phyloP scores from a whole-genome alignment of 2,888 invertebrate species.

The Mimas tiliae region DNA sequence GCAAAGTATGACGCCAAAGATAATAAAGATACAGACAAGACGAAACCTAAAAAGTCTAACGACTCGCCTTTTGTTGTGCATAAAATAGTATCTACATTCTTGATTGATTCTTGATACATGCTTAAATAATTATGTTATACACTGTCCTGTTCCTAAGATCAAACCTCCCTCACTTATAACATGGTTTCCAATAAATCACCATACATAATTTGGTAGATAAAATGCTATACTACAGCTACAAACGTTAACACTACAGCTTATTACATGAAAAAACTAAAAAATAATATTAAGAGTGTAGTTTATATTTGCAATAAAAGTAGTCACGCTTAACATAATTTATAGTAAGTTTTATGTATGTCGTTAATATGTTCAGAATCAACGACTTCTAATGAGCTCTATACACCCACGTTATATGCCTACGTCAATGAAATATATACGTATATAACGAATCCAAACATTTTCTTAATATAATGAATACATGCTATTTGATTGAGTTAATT shows the following conservation, averaged over 20 bases:
- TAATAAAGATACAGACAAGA: slow-evolving; percentile 26
- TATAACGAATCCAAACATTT: background rate
- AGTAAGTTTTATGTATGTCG: slow-evolving; percentile 15
- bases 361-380: slow-evolving; percentile 13
- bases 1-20: slow-evolving; percentile 46
- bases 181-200: too few relatives aligned
- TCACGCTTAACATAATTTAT: slow-evolving; percentile 23
- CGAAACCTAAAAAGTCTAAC: background rate
- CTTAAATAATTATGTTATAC: too few relatives aligned
- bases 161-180: too few relatives aligned
- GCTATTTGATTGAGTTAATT: background rate
- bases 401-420: slow-evolving; percentile 26
- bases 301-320: slow-evolving; percentile 14
- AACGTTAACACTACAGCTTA: background rate
- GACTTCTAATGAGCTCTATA: slow-evolving; percentile 30
- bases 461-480: background rate
- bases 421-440: slow-evolving; percentile 10
- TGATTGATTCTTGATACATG: too few relatives aligned
- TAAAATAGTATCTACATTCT: background rate
- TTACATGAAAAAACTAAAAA: slow-evolving; percentile 4
- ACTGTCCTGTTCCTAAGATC: too few relatives aligned
- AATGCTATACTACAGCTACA: background rate
- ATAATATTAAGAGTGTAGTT: slow-evolving; percentile 13
- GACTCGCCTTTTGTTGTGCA: background rate
- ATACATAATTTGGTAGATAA: too few relatives aligned